These are phyloP conservation scores for Oscheius onirici DNA, from an alignment of 2,888 invertebrate species.

Conservation along the genomic window DNA sequence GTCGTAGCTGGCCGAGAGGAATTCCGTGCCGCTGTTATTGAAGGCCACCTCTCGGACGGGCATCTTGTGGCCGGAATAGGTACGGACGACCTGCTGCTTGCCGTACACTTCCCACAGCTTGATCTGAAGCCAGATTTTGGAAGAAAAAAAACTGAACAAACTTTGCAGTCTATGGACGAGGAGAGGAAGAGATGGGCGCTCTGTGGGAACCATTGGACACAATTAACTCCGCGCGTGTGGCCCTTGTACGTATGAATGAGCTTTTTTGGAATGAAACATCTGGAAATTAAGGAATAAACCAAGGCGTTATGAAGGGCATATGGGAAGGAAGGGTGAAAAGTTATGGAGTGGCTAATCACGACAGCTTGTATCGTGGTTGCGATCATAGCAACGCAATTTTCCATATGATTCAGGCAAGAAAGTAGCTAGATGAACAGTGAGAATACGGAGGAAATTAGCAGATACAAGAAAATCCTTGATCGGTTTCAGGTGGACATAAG, in stretches of 20 bases:
- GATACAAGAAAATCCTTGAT: too few relatives aligned
- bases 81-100: conserved; percentile 88
- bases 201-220: conserved; percentile 91
- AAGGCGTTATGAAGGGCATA: too few relatives aligned
- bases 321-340: too few relatives aligned
- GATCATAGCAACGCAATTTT: too few relatives aligned
- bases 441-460: too few relatives aligned
- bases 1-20: conserved; percentile 93
- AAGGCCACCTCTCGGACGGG: conserved; percentile 90
- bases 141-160: conserved; percentile 70
- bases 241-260: conserved; percentile 80
- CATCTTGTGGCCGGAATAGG: conserved; percentile 94
- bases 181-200: conserved; percentile 94
- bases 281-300: too few relatives aligned
- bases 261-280: conserved; percentile 59
- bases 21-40: conserved; percentile 90
- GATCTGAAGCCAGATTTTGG: conserved; percentile 45
- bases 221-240: conserved; percentile 94
- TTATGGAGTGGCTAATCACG: too few relatives aligned
- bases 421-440: too few relatives aligned
- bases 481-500: too few relatives aligned
- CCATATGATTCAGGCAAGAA: too few relatives aligned
- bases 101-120: conserved; percentile 98
- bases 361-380: too few relatives aligned
- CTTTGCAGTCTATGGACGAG: conserved; percentile 94